Base-by-base conservation (phyloP, 2,888 invertebrate genomes). In the Enchytraeus crypticus region DNA sequence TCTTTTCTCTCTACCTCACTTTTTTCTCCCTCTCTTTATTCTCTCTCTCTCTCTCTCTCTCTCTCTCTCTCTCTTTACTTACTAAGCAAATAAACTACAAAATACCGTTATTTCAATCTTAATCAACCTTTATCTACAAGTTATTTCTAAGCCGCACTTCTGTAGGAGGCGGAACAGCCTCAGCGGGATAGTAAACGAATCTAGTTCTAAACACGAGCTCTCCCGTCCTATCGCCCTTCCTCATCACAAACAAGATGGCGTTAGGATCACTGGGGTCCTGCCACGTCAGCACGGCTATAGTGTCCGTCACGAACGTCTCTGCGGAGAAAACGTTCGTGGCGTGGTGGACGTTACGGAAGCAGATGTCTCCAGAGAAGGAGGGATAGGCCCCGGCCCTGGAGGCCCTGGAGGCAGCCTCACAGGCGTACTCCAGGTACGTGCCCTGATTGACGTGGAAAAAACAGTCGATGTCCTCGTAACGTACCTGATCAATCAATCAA, bases 221-320 rank as follows among this genome's bases (percentile, higher is more conserved):
- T n/a, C n/a, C n/a, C n/a, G n/a, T n/a, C n/a, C n/a, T n/a, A 8
- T 47, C 49, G 21, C 49, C 49, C 18, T 11, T 47, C 49, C 30
- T 58, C 21, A 57, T 46, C n/a, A 57, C 29, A 57, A 57, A 57
- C 21, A 45, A 46, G 26, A 57, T 29, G n/a, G 29, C n/a, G 45
- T 27, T 32, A 26, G 57, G 57, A 46, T 57, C 30, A 29, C 26
- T 8, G 5, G 18, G n/a, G 14, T 57, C 57, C 46, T 57, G 45
- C 57, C 57, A 57, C 8, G 57, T 46, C 18, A 29, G 11, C 21
- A 57, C 47, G n/a, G 26, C 27, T 18, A 57, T 43, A 1, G n/a
- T n/a, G 23, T 57, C 47, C 8, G 45, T 45, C 18, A 30, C 32
- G 29, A 57, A 57, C 23, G 29, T 2, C 21, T 57, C 46, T 27